These are phyloP conservation scores for Lipophrys pholis DNA, from an alignment of 2,113 vertebrate genomes.

Conservation along the genomic window DNA sequence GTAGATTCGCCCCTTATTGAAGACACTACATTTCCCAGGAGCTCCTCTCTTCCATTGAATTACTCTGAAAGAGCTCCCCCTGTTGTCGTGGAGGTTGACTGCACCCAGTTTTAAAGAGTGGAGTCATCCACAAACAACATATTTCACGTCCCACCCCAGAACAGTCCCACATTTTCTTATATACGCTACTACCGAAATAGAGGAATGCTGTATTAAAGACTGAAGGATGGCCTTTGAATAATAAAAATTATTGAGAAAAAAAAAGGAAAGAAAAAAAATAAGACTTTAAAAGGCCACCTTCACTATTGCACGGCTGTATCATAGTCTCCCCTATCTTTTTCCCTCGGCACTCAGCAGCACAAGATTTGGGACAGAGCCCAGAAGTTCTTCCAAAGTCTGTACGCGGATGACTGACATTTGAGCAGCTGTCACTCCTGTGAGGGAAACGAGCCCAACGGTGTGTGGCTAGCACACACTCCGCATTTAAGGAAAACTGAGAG, in stretches of 20 bases:
- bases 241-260: slow-evolving; percentile 49
- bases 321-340: slow-evolving; percentile 63
- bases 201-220: slow-evolving; percentile 82
- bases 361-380: slow-evolving; percentile 75
- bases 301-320: slow-evolving; percentile 80
- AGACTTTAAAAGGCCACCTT: slow-evolving; percentile 65
- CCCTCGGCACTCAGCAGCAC: slow-evolving; percentile 77
- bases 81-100: slow-evolving; percentile 74
- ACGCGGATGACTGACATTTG: slow-evolving; percentile 62
- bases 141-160: slow-evolving; percentile 72
- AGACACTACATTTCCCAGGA: slow-evolving; percentile 73
- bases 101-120: slow-evolving; percentile 70
- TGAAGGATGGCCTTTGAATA: slow-evolving; percentile 67
- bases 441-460: slow-evolving; percentile 44
- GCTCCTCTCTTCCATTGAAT: slow-evolving; percentile 71
- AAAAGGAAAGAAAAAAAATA: slow-evolving; percentile 30
- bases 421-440: slow-evolving; percentile 62
- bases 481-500: slow-evolving; percentile 46
- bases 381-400: slow-evolving; percentile 78
- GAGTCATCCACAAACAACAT: slow-evolving; percentile 64
- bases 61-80: slow-evolving; percentile 76
- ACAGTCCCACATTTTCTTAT: slow-evolving; percentile 73
- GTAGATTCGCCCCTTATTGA: slow-evolving; percentile 86
- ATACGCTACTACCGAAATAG: slow-evolving; percentile 77
- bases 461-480: slow-evolving; percentile 49